Percentiles rank a stretch among this genome's conserved stretches.
Evolutionary conservation across 2,113 vertebrate genomes (phyloP).

Genomic region (Beaufortia kweichowensis): DNA sequence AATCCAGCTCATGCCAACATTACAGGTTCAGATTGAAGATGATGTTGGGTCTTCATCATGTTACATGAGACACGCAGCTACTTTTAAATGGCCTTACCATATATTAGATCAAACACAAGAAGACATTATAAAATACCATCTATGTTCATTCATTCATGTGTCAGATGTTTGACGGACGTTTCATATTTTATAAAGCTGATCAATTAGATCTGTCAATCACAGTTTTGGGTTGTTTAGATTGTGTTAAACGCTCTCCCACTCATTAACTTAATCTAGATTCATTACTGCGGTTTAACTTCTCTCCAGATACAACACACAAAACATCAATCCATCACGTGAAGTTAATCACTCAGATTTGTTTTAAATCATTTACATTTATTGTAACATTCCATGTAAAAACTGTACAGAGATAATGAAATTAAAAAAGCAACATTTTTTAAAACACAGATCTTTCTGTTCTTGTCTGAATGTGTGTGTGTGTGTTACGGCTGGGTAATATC

Average conservation of each 20-base stretch:
- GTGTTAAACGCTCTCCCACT: background rate
- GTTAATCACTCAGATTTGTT: constrained; percentile 7
- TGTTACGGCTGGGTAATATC: background rate
- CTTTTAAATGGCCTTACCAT: background rate
- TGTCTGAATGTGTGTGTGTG: background rate
- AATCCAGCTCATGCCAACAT: too few species aligned
- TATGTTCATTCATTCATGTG: too few species aligned
- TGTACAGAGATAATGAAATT: constrained; percentile 65
- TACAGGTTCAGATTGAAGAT: too few species aligned
- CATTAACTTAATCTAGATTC: background rate
- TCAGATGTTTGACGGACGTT: background rate
- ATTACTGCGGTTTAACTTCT: background rate
- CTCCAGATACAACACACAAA: background rate
- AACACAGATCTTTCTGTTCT: constrained; percentile 53
- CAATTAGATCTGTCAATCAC: constrained; percentile 2
- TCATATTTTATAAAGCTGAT: constrained; percentile 43
- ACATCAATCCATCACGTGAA: background rate
- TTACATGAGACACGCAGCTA: background rate
- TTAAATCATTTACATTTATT: constrained; percentile 17
- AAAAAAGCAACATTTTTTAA: constrained; percentile 67
- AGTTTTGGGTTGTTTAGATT: background rate
- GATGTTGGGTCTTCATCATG: too few species aligned
- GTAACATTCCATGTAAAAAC: constrained; percentile 75
- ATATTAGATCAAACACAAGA: background rate
- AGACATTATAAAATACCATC: too few species aligned